Conservation (phyloP, 2,888 invertebrate species). For the Dichetophora obliterata region DNA sequence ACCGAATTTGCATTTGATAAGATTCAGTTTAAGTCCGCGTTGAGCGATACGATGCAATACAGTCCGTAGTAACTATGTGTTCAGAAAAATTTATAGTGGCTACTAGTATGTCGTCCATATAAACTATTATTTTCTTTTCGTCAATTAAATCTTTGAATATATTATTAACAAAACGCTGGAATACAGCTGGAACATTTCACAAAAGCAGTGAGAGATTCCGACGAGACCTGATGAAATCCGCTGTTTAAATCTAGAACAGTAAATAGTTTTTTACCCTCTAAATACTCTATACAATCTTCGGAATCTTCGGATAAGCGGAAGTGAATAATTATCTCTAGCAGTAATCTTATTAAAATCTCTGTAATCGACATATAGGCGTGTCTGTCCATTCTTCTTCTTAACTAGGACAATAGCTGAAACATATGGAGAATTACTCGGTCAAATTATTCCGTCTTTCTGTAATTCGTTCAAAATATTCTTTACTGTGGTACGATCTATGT, state of each 20-base stretch:
- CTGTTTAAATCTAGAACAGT: too few species aligned
- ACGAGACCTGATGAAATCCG: too few species aligned
- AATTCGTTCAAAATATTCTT: constrained; percentile 13
- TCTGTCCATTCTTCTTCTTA: constrained; percentile 35
- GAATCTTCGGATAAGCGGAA: constrained; percentile 44
- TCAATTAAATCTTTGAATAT: constrained; percentile 41
- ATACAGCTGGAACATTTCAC: constrained; percentile 39
- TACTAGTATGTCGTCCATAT: constrained; percentile 45
- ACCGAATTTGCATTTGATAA: constrained; percentile 40
- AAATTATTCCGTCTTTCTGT: constrained; percentile 17
- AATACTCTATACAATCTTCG: constrained; percentile 30
- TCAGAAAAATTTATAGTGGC: constrained; percentile 33
- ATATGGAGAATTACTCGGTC: constrained; percentile 20
- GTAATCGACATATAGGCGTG: constrained; percentile 34
- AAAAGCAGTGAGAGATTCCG: too few species aligned
- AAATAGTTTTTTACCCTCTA: too few species aligned
- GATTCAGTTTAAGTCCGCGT: constrained; percentile 30
- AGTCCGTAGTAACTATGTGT: constrained; percentile 32
- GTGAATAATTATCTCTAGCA: too few species aligned
- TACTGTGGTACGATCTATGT: not conserved
- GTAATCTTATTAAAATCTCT: constrained; percentile 37
- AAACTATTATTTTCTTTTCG: constrained; percentile 28
- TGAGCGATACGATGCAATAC: constrained; percentile 31
- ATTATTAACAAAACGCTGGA: constrained; percentile 36
- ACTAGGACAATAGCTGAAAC: constrained; percentile 30